Base-by-base conservation (phyloP, 2,888 invertebrate species). In the Synanthedon formicaeformis region DNA sequence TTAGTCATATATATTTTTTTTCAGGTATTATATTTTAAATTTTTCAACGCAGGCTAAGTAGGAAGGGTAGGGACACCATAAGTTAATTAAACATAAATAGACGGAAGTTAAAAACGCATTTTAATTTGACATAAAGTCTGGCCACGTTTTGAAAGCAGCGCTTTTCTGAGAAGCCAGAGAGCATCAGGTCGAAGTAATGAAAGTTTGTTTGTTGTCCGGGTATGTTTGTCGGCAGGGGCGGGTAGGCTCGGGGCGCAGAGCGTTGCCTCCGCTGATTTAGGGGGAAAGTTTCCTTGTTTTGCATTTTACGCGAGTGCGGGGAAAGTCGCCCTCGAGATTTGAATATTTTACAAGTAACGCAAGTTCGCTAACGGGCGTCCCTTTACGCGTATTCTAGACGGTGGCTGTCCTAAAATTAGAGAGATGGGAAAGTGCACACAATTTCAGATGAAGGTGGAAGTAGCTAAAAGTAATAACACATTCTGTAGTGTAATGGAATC, bases 231-330 rank as follows among this genome's bases (percentile, higher is more conserved):
- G 61, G 55, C 56, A 63, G 63, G 66, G 60, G 61, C 63, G 64
- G 61, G 58, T 62, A 66, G 67, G 66, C 65, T 62, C 62, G 52
- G 34, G 34, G 34, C 34, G 34, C 34, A 34, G 34, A 34, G 66
- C 68, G 71, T 69, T 69, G 71, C 71, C 69, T 71, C 66, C 60
- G 69, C 75, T 82, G 81, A 83, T 85, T 85, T 84, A 79, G 73
- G 75, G 77, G 66, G 67, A 76, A 85, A 84, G 71, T 84, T 84
- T 76, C 66, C 79, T 78, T 83, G 81, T 84, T 85, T 85, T 78
- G 79, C 77, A 85, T 84, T 83, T 78, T 75, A 78, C 73, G 69
- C 75, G 65, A 69, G 73, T 69, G 64, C 69, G 69, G 73, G 76
- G 78, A 78, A 78, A 77, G 76, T 78, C 78, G 68, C 81, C 80